Evolutionary conservation across 2,797 vertebrate species (phyloP), one percentile per base, ranked within the genome.

Genomic region (Sarcophilus harrisii): DNA sequence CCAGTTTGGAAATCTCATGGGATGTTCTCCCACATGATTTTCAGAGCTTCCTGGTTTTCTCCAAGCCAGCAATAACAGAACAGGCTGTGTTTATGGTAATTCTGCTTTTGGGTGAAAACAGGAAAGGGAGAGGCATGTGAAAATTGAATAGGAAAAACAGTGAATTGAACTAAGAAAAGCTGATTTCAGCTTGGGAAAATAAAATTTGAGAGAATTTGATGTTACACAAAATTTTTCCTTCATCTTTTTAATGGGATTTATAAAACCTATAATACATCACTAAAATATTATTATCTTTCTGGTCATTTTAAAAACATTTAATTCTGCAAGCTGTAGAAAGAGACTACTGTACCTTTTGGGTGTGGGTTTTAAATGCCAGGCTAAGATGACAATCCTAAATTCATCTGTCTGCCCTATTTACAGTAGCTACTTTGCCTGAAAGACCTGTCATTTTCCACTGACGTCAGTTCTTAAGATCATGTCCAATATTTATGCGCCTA

Each of bases 41-140:
- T 6, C 30, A 94, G 93, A 94, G 62, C 94, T 96, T 96, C 94
- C 94, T 96, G 95, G 92, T 90, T 92, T 95, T 90, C 58, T 54
- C n/a, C 81, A 55, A 58, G 73, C 94, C 96, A 96, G 96, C 92
- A 97, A 96, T 92, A 96, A 95, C 97, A 97, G 49, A 81, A 52
- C 52, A 3, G 73, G 45, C 60, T 94, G 94, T 97, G 95, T 96
- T 96, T 60, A 93, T 28, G 91, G 93, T 94, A 96, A 91, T 66
- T 93, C 58, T 73, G 81, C 81, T 96, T 96, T 96, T 14, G 94
- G 92, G 91, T 91, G 90, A 97, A 97, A 97, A 96, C 95, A 97
- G 96, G 96, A 98, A 98, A 97, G 93, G 94, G 97, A 96, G 94
- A 96, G 94, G 93, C 95, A 38, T 90, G 57, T 96, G 96, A 90